These are phyloP conservation scores for Bolinopsis microptera DNA, from an alignment of 37 sponge, comb jelly and placozoan genomes.

Conservation along the genomic window DNA sequence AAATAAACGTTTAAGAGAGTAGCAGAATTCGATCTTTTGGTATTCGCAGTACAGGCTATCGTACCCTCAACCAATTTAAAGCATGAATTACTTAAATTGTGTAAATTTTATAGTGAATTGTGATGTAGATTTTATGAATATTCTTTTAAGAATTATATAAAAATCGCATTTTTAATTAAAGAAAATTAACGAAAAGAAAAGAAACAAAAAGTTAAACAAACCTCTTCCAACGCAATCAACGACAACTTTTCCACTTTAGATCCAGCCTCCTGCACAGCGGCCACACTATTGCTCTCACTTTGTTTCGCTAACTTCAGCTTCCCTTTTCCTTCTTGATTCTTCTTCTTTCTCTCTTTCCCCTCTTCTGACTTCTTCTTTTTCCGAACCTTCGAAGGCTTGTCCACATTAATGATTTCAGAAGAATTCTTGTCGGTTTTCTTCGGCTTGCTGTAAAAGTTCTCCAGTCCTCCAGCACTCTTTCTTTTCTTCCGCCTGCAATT, in stretches of 20 bases:
- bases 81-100: too few species aligned
- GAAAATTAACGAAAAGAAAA: background rate
- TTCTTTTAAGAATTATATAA: too few species aligned
- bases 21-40: too few species aligned
- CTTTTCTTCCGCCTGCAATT: background rate
- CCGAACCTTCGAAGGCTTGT: conserved; percentile 11
- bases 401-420: background rate
- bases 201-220: background rate
- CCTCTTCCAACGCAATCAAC: conserved; percentile 50
- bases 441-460: background rate
- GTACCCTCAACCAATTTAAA: too few species aligned
- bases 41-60: too few species aligned
- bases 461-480: background rate
- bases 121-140: too few species aligned
- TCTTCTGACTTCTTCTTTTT: background rate
- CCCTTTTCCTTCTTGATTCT: background rate
- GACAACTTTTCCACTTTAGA: conserved; percentile 58
- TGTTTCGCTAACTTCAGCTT: background rate
- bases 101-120: too few species aligned
- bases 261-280: background rate
- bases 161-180: background rate
- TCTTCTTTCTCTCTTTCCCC: conserved; percentile 4
- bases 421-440: background rate
- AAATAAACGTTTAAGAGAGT: too few species aligned
- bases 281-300: background rate